Percentiles rank a stretch among this genome's conserved stretches.
Conservation (phyloP, 2,888 invertebrate species). For the Chloroclystis v-ata region DNA sequence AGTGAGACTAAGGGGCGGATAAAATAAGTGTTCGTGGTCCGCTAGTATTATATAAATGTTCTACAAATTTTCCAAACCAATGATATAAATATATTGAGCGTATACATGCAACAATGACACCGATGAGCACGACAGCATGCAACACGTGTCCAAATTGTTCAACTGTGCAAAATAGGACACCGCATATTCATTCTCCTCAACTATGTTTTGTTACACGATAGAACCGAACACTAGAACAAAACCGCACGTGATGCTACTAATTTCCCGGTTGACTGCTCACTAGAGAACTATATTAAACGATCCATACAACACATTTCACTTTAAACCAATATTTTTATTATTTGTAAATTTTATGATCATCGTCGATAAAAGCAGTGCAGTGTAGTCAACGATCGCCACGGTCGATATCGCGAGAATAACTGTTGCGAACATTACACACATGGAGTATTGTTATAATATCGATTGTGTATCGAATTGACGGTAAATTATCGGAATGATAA, state of each 20-base stretch:
- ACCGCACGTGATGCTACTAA: constrained; percentile 36
- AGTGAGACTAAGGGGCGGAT: too few species aligned
- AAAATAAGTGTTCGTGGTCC: too few species aligned
- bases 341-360: constrained; percentile 17
- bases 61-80: too few species aligned
- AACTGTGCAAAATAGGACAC: constrained; percentile 39
- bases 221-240: constrained; percentile 34
- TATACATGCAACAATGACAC: constrained; percentile 31
- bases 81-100: constrained; percentile 2
- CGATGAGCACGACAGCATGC: constrained; percentile 41
- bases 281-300: not conserved
- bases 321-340: too few species aligned
- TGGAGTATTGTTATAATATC: constrained; percentile 56
- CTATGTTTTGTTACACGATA: too few species aligned
- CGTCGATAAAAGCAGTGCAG: constrained; percentile 20
- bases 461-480: constrained; percentile 65
- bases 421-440: constrained; percentile 56
- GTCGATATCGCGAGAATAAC: constrained; percentile 62
- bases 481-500: constrained; percentile 72
- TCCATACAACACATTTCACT: too few species aligned
- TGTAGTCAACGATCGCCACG: constrained; percentile 37
- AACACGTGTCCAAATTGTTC: constrained; percentile 40
- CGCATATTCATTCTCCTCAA: constrained; percentile 5
- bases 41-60: too few species aligned
- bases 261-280: constrained; percentile 28